phyloP scores from a whole-genome alignment of 1,140 invertebrate species.

The Drosophila grimshawi region DNA sequence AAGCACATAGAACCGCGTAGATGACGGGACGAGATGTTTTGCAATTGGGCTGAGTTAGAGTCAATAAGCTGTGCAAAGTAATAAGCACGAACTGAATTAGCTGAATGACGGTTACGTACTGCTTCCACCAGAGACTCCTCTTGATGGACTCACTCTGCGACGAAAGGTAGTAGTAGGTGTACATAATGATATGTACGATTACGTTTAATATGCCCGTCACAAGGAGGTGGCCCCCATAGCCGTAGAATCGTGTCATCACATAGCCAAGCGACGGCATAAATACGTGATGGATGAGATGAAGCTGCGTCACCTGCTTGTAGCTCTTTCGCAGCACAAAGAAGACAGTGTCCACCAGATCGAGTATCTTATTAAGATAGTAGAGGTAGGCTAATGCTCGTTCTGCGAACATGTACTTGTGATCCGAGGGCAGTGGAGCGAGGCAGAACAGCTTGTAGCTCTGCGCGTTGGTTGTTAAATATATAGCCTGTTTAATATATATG shows the following conservation, averaged over 20 bases:
- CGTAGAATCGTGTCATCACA: conserved; percentile 8
- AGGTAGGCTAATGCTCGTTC: conserved; percentile 38
- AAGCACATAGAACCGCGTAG: background rate
- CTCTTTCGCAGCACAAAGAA: conserved; percentile 69
- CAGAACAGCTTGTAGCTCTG: conserved; percentile 35
- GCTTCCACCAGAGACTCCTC: conserved; percentile 92
- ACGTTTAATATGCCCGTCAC: conserved; percentile 90
- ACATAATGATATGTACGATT: conserved; percentile 92
- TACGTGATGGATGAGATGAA: conserved; percentile 85
- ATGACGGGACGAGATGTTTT: background rate
- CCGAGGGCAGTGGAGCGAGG: conserved; percentile 28
- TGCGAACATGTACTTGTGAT: conserved; percentile 38
- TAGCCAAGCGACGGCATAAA: conserved; percentile 68
- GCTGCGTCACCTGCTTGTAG: conserved; percentile 50
- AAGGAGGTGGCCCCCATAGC: conserved; percentile 88
- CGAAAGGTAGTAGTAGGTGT: conserved; percentile 89
- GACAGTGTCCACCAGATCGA: conserved; percentile 58
- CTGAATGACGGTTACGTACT: conserved; percentile 91
- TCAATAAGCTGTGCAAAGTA: conserved; percentile 85
- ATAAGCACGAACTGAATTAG: conserved; percentile 90
- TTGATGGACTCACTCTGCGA: conserved; percentile 87
- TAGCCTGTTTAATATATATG: no score
- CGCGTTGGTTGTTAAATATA: no score
- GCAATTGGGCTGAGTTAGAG: conserved; percentile 20
- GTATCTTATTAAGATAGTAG: conserved; percentile 56